Base-by-base conservation (phyloP, 2,113 vertebrate genomes). In the Thunnus maccoyii region DNA sequence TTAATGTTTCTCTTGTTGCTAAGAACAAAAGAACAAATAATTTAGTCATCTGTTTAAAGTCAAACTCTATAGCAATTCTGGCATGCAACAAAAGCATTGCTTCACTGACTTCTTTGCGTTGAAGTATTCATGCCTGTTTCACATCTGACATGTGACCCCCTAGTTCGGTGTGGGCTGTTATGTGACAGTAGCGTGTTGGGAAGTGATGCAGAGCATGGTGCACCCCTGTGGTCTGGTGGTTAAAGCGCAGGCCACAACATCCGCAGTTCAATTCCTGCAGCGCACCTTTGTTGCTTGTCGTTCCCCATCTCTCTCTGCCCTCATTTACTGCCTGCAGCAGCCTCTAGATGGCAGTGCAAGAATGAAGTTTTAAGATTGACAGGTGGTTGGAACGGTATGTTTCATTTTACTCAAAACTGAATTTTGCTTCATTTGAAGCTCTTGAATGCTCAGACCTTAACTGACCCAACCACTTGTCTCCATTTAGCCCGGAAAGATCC, bases 401-500 rank as follows among this genome's bases (percentile, higher is more conserved):
- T 44, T 47, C 16, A 27, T 17, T 30, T 36, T 17, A 52, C 51
- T 46, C 18, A 20, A n/a, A 25, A n/a, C 51, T 75, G 20, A 7
- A 15, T 46, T 58, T 58, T 58, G 3, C 4, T 58, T 25, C 25
- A 50, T 17, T 22, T 14, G 46, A 66, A 60, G 46, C 47, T 47
- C 10, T 14, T 60, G 32, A 60, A 52, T 27, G 4, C 11, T 57
- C 3, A 15, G 22, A 54, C 32, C 22, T 36, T 12, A 60, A 44
- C 11, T 64, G 62, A 80, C 66, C 20, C 1, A 15, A 9, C 18
- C 36, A 50, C 65, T 62, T 50, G 11, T 67, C 41, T 61, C 58
- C 30, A 41, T 71, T 76, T 80, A 52, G 32, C 57, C 14, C n/a
- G 14, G 46, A 76, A 22, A 22, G 63, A 44, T 63, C 27, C 61